phyloP scores from a whole-genome alignment of 2,113 vertebrate genomes.

The Rhombomys opimus region DNA sequence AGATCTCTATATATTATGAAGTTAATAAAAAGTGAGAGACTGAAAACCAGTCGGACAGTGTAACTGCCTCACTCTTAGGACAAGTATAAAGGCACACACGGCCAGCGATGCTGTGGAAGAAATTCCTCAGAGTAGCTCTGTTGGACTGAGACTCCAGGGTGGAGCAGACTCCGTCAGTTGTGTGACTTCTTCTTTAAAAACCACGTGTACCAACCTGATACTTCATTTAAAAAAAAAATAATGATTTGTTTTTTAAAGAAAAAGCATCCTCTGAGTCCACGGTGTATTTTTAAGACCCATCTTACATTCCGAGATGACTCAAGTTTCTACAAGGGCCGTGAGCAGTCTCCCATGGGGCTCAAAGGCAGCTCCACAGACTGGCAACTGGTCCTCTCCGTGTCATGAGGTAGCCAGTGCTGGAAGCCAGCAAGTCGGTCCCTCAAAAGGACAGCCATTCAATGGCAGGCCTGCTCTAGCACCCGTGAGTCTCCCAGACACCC shows the following conservation, averaged over 20 bases:
- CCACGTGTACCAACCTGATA: background rate
- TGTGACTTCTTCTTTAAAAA: background rate
- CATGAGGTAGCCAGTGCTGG: accelerated
- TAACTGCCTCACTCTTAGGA: background rate
- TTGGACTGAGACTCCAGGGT: background rate
- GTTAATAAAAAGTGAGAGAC: background rate
- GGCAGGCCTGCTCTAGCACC: background rate
- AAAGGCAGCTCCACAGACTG: background rate
- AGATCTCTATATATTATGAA: background rate
- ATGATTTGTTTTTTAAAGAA: background rate
- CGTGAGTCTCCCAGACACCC: background rate
- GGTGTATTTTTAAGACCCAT: background rate
- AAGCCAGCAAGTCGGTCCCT: background rate
- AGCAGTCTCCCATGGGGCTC: too few relatives aligned
- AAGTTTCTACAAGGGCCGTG: background rate
- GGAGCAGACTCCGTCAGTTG: background rate
- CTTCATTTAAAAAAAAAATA: conserved; percentile 28
- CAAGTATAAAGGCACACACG: background rate
- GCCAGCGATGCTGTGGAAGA: background rate
- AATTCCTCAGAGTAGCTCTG: background rate
- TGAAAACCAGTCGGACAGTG: background rate
- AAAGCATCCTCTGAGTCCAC: background rate
- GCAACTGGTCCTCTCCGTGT: background rate
- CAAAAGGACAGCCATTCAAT: background rate
- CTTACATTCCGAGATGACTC: background rate